Base-by-base conservation (phyloP, 92 coral and sea anemone species). In the Anthopleura xanthogrammica region DNA sequence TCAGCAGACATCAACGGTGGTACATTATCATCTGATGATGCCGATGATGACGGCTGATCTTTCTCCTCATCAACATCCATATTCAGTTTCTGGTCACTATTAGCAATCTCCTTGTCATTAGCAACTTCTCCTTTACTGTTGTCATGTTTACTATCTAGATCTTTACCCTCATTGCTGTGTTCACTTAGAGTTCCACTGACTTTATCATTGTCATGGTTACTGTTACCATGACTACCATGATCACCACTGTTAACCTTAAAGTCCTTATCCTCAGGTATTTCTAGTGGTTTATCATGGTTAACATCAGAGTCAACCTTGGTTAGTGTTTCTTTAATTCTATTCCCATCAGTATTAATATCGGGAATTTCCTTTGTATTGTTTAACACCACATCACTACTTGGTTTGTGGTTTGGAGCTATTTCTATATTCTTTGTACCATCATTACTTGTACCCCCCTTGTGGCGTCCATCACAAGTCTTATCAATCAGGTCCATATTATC, bases 1-100 rank as follows among this genome's bases (percentile, higher is more conserved):
- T 92, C 97, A 22, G 91, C 99, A 8, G 99, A 97, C 52, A 97
- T 86, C 13, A 97, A 79, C 2, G 95, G 86, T 0, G 98, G 99
- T 3, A 93, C 97, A 16, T 90, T 80, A 50, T 96, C 99, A 54
- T 73, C 87, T 24, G 72, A 78, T 29, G 89, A 95, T 50, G 64
- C 90, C 20, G 77, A 79, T 16, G 87, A n/a, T 14, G 85, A 24
- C 16, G 2, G 36, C 9, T 20, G 58, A 54, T 54, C 41, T 58
- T 46, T 50, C 12, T 50, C 56, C 2, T 71, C 84, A 4, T 81
- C 84, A 7, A 81, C 19, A 17, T 81, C 84, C 84, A 81, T 81
- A 12, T 75, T 42, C n/a, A 81, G 66, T 65, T 80, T 58, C 41
- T 43, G 65, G 76, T 46, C 60, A 42, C 50, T 46, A 75, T 5